These are phyloP conservation scores for Calameuta idolon DNA, from an alignment of 2,888 invertebrate species.

Conservation along the genomic window DNA sequence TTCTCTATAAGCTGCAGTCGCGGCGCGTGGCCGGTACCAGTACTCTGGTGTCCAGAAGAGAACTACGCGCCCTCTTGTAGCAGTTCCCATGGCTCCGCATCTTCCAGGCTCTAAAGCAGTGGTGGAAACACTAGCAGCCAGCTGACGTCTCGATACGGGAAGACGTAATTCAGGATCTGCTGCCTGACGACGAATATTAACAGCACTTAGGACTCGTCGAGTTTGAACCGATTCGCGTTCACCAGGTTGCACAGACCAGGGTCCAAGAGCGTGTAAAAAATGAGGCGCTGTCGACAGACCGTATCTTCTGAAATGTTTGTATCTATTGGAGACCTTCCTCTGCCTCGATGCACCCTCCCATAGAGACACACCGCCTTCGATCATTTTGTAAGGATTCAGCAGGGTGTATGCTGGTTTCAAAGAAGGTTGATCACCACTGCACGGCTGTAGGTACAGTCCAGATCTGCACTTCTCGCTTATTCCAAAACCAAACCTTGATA, in stretches of 20 bases:
- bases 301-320: constrained; percentile 66
- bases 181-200: constrained; percentile 62
- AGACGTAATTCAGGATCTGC: constrained; percentile 64
- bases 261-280: constrained; percentile 69
- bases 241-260: constrained; percentile 67
- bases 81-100: constrained; percentile 29
- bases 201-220: constrained; percentile 65
- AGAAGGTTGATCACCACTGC: constrained; percentile 25
- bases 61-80: constrained; percentile 57
- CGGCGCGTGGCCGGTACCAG: constrained; percentile 70
- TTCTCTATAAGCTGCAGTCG: constrained; percentile 65
- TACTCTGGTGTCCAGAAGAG: constrained; percentile 72
- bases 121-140: constrained; percentile 67
- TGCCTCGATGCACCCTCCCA: constrained; percentile 43
- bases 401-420: constrained; percentile 10
- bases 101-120: constrained; percentile 54
- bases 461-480: constrained; percentile 68
- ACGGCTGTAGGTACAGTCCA: constrained; percentile 62
- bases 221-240: constrained; percentile 67
- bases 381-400: constrained; percentile 33
- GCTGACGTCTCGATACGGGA: constrained; percentile 66
- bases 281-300: constrained; percentile 67
- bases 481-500: constrained; percentile 67
- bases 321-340: constrained; percentile 5
- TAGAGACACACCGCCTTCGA: constrained; percentile 47